Base-by-base conservation (phyloP, 2,113 vertebrate species). In the Anolis carolinensis region DNA sequence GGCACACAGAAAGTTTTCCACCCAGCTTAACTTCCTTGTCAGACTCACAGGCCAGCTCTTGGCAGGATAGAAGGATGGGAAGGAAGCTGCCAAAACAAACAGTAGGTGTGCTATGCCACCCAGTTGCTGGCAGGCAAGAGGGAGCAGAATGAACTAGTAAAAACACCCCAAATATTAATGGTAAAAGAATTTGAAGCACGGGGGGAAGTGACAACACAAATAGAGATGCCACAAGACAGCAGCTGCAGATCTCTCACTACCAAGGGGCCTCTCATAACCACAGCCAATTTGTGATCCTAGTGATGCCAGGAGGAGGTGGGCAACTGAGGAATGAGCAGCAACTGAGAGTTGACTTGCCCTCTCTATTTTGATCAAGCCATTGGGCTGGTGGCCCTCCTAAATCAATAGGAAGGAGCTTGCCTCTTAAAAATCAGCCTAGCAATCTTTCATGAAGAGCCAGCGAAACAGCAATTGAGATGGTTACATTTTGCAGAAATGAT, bases 1-100 rank as follows among this genome's bases (percentile, higher is more conserved):
- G 81, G 68, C 68, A 2, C 50, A 63, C 25, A 11, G n/a, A 63
- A 72, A 78, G 0, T 81, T 81, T 84, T 67, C 88, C 87, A 68
- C 10, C 55, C 34, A 62, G 9, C 79, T 77, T 36, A 52, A 32
- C 55, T 84, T 87, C 79, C 50, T 68, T 86, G 73, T 82, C 67
- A 36, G 13, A 78, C n/a, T 25, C 25, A 34, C 67, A 79, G 63
- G 20, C 32, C 32, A 71, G 10, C 55, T 59, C 62, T 68, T 0
- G 0, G 1, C 0, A 76, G 27, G 83, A 73, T 9, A 75, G 2
- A 82, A 7, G 68, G 72, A 70, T 52, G 80, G 39, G 39, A 18
- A 9, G 3, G 25, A 70, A 59, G 78, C 76, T 20, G 32, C 77
- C 76, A 27, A 83, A 7, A 20, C 0, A 3, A 84, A 77, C n/a